Percentiles rank a stretch among this genome's conserved stretches.
Conservation (phyloP, 2,113 vertebrate species). For the Salvelinus alpinus region DNA sequence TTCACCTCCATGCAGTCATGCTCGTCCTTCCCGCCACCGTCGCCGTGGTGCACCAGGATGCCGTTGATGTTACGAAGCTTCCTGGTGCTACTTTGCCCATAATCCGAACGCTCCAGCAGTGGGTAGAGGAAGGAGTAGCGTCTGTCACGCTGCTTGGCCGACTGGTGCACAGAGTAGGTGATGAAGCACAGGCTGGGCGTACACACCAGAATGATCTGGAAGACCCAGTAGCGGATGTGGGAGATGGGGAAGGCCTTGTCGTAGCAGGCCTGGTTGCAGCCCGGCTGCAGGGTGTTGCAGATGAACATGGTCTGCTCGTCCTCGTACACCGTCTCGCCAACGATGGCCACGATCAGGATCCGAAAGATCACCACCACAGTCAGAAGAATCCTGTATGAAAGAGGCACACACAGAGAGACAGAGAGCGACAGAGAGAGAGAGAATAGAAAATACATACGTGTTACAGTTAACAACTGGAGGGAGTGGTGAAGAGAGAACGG, state of each 20-base stretch:
- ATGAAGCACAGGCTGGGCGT: slow-evolving; percentile 91
- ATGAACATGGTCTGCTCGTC: slow-evolving; percentile 91
- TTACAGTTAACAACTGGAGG: slow-evolving; percentile 6
- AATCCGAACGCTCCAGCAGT: slow-evolving; percentile 76
- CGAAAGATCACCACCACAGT: slow-evolving; percentile 92
- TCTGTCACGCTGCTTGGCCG: slow-evolving; percentile 83
- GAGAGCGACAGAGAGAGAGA: neutral
- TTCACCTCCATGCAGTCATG: slow-evolving; percentile 78
- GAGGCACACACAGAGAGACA: slow-evolving; percentile 6
- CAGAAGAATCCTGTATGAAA: slow-evolving; percentile 80
- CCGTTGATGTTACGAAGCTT: slow-evolving; percentile 76
- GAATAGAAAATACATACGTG: no score
- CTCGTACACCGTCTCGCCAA: slow-evolving; percentile 88
- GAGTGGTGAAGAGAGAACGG: slow-evolving; percentile 52
- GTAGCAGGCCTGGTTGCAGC: slow-evolving; percentile 90
- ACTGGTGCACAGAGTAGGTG: slow-evolving; percentile 88
- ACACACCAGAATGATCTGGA: slow-evolving; percentile 91
- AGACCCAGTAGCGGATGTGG: slow-evolving; percentile 92
- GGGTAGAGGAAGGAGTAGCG: slow-evolving; percentile 83
- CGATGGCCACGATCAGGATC: slow-evolving; percentile 89
- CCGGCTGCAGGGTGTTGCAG: slow-evolving; percentile 88
- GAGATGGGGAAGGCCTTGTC: slow-evolving; percentile 90
- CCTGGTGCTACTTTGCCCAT: slow-evolving; percentile 64
- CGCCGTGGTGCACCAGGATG: slow-evolving; percentile 71
- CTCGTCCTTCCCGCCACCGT: slow-evolving; percentile 72